Base-by-base conservation (phyloP, 1,140 invertebrate species). In the Pseudachorutes palmiensis region DNA sequence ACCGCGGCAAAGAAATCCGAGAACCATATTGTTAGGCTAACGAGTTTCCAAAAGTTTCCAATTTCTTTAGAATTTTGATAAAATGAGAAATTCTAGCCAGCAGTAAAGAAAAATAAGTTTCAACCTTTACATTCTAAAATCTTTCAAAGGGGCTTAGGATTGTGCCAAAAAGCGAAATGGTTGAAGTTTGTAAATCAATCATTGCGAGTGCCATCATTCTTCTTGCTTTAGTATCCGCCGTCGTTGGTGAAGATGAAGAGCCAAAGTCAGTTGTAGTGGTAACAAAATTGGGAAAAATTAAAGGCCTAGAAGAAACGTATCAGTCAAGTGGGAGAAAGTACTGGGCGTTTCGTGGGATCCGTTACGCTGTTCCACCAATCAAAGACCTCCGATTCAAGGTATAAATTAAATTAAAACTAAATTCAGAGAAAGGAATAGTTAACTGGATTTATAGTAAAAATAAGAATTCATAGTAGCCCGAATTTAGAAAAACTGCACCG, bases 291-390 rank as follows among this genome's bases (percentile, higher is more conserved):
- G 82, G 19, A 75, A 76, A 66, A 78, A 82, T 66, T 81, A 83
- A 1, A 76, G 81, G 62, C 74, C 84, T 26, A 83, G 84, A 19
- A 73, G 78, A 30, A 64, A 68, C 59, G n/a, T 65, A 66, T 31
- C n/a, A 76, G 79, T 19, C 81, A 83, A 57, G 41, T 29, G 36
- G 36, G 36, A 71, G 1, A 78, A 72, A 79, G 36, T 81, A 83
- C 74, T 85, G 84, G 68, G 78, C 78, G 5, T 89, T 87, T 68
- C 79, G 84, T 64, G 89, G 88, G 14, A 82, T 91, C 29, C 84
- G 87, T 70, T 91, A 86, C 79, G 88, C 85, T 0, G 78, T 85
- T 74, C 82, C 88, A 14, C 88, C 88, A 1, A 73, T 84, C n/a
- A 84, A 84, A 16, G 72, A 79, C 41, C 77, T 83, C 51, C 76